phyloP scores from a whole-genome alignment of 1,140 invertebrate species.

The Lycorma delicatula region DNA sequence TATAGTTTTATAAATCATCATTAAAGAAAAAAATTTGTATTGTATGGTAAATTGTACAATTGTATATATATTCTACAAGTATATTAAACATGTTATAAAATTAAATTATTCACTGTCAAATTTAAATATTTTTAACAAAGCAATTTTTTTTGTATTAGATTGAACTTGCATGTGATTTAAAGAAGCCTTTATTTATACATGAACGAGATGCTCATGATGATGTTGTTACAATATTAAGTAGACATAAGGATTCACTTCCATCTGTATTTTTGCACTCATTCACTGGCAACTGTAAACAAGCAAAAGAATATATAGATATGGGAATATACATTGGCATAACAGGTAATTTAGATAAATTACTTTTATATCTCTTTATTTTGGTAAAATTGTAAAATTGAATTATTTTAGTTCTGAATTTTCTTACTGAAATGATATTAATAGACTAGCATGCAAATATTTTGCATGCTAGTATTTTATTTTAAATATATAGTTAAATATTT shows the following conservation, averaged over 20 bases:
- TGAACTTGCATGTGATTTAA: slow-evolving; percentile 72
- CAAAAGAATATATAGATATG: slow-evolving; percentile 73
- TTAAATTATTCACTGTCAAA: no score
- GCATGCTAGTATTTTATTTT: no score
- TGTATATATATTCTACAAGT: no score
- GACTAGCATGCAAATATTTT: no score
- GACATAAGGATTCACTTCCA: slow-evolving; percentile 53
- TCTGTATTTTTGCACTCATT: slow-evolving; percentile 87
- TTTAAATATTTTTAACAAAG: no score
- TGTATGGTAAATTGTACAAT: no score
- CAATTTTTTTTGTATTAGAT: slow-evolving; percentile 45
- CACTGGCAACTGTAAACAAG: slow-evolving; percentile 79
- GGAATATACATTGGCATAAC: slow-evolving; percentile 83
- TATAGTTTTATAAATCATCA: no score
- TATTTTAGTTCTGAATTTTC: no score
- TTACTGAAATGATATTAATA: no score
- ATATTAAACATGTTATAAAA: no score
- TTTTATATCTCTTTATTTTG: neutral
- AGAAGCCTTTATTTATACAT: slow-evolving; percentile 85
- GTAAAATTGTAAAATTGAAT: neutral
- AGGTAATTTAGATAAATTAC: slow-evolving; percentile 40
- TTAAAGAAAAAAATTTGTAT: no score
- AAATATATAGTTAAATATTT: no score
- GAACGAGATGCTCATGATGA: slow-evolving; percentile 84
- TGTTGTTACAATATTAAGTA: slow-evolving; percentile 42